Conservation (phyloP, 1,140 invertebrate genomes). For the Habropoda laboriosa region DNA sequence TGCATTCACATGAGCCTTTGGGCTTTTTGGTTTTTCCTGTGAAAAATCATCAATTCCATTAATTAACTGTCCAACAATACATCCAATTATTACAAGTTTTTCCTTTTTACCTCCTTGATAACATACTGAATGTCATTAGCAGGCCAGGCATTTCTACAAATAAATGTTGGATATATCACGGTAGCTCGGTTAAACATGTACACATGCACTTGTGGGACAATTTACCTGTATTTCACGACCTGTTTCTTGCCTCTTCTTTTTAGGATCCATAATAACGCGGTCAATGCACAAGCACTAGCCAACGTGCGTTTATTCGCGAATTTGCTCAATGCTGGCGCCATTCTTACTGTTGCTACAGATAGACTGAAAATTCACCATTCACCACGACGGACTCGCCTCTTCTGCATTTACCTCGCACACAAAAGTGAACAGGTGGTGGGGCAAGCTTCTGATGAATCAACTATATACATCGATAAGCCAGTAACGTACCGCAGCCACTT, state of each 20-base stretch:
- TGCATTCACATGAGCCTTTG: constrained; percentile 93
- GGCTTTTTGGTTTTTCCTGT: constrained; percentile 84
- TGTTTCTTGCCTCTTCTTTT: constrained; percentile 79
- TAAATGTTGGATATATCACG: constrained; percentile 32
- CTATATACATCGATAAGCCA: constrained; percentile 27
- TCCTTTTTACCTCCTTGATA: constrained; percentile 84
- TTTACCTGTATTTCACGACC: constrained; percentile 73
- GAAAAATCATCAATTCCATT: constrained; percentile 7
- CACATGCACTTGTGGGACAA: background rate
- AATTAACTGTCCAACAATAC: background rate
- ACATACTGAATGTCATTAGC: constrained; percentile 88
- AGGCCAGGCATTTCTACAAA: constrained; percentile 73
- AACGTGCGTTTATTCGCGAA: constrained; percentile 82
- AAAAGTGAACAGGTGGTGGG: constrained; percentile 39
- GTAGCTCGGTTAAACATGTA: background rate
- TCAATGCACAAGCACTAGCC: constrained; percentile 82
- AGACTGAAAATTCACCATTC: background rate
- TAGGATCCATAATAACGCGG: constrained; percentile 83
- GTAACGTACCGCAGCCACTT: constrained; percentile 11
- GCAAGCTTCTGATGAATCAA: constrained; percentile 17
- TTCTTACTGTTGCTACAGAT: constrained; percentile 61
- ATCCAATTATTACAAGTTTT: background rate
- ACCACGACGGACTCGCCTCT: background rate
- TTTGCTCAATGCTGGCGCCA: constrained; percentile 86
- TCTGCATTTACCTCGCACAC: constrained; percentile 5